Percentiles rank a stretch among this genome's conserved stretches.
phyloP scores from a whole-genome alignment of 2,113 vertebrate species.

The Periophthalmus modestus region DNA sequence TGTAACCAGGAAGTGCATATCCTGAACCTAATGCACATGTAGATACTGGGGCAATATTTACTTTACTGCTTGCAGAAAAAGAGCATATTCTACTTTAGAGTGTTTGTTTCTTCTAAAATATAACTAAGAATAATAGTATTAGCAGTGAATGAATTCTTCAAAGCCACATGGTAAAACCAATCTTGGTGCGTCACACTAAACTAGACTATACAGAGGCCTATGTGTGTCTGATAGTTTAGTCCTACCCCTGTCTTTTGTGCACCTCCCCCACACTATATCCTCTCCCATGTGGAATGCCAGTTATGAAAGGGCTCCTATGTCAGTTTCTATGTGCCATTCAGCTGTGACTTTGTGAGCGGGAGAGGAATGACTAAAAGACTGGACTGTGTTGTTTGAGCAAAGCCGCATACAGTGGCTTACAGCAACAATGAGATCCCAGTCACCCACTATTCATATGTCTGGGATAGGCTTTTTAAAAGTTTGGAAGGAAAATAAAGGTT shows the following conservation, averaged over 20 bases:
- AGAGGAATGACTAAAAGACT: conserved; percentile 28
- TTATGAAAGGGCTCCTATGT: conserved; percentile 73
- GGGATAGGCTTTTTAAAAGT: conserved; percentile 12
- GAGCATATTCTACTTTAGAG: neutral
- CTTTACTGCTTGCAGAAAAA: neutral
- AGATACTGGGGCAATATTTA: neutral
- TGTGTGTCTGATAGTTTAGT: conserved; percentile 18
- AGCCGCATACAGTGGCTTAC: conserved; percentile 36
- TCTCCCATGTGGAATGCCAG: conserved; percentile 63
- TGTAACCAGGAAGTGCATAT: neutral
- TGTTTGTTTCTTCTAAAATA: neutral
- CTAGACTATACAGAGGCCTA: neutral
- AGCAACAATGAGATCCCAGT: conserved; percentile 53
- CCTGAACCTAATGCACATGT: neutral
- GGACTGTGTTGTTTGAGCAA: conserved; percentile 54
- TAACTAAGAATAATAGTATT: neutral
- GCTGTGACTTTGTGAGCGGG: conserved; percentile 55
- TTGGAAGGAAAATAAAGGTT: neutral
- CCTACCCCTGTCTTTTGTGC: conserved; percentile 41
- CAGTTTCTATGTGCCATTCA: conserved; percentile 60
- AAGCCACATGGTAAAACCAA: neutral
- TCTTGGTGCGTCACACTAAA: neutral
- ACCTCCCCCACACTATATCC: conserved; percentile 62
- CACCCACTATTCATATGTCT: conserved; percentile 34
- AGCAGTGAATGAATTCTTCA: neutral